phyloP scores from a whole-genome alignment of 2,113 vertebrate genomes.

The Apteryx owenii region DNA sequence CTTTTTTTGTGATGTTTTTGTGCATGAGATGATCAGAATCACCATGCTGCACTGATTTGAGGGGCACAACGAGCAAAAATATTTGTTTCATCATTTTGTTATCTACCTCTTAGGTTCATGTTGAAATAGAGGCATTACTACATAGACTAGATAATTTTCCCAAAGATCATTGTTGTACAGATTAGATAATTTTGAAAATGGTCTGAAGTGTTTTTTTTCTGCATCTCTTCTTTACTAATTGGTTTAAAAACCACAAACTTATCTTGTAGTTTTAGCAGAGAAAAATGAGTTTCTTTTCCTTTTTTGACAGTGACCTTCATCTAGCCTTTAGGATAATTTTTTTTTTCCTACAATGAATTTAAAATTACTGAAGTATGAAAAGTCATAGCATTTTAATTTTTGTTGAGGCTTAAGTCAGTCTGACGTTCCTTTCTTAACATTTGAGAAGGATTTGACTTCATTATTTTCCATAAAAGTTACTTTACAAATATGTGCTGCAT shows the following conservation, averaged over 20 bases:
- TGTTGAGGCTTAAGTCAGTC: slow-evolving; percentile 80
- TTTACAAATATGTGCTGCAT: slow-evolving; percentile 85
- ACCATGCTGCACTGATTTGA: slow-evolving; percentile 85
- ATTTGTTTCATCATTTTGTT: slow-evolving; percentile 88
- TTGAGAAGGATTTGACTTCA: slow-evolving; percentile 74
- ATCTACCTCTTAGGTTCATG: slow-evolving; percentile 94
- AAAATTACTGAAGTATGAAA: slow-evolving; percentile 80
- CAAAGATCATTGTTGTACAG: slow-evolving; percentile 85
- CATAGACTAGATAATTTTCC: slow-evolving; percentile 83
- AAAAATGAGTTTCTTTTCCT: slow-evolving; percentile 83
- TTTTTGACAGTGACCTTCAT: slow-evolving; percentile 88
- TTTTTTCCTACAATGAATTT: slow-evolving; percentile 83
- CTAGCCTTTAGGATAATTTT: slow-evolving; percentile 82
- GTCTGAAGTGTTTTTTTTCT: slow-evolving; percentile 85
- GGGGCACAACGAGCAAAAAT: slow-evolving; percentile 88
- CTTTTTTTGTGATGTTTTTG: slow-evolving; percentile 84
- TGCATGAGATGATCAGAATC: slow-evolving; percentile 84
- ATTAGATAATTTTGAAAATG: slow-evolving; percentile 87
- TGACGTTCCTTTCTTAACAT: slow-evolving; percentile 77
- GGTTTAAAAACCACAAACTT: slow-evolving; percentile 84
- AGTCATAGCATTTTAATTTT: slow-evolving; percentile 85
- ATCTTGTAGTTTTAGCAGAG: slow-evolving; percentile 86
- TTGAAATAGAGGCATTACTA: slow-evolving; percentile 95
- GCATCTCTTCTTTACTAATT: slow-evolving; percentile 88
- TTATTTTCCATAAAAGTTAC: slow-evolving; percentile 77